Percentiles rank a stretch among this genome's conserved stretches.
phyloP scores from a whole-genome alignment of 2,888 invertebrate genomes.

The Trachelus stipa region DNA sequence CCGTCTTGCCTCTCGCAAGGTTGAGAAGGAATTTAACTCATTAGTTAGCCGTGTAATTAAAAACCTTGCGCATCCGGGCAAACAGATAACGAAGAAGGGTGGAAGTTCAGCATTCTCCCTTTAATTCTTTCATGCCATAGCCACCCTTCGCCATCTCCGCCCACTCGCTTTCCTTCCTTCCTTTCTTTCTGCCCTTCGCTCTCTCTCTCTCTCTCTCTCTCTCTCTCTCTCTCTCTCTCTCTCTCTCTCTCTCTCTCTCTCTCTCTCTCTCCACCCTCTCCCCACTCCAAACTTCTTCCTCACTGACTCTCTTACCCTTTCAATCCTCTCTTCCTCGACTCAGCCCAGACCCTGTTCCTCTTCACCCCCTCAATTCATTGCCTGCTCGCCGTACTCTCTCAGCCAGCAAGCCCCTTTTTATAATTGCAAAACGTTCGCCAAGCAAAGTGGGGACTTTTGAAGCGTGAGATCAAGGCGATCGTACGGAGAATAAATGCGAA shows the following conservation, averaged over 20 bases:
- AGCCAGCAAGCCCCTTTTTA: slow-evolving; percentile 41
- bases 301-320: slow-evolving; percentile 4
- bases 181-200: background rate
- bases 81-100: slow-evolving; percentile 58
- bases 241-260: background rate
- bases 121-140: slow-evolving; percentile 44
- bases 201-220: background rate
- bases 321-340: slow-evolving; percentile 7
- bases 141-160: slow-evolving; percentile 3
- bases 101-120: slow-evolving; percentile 49
- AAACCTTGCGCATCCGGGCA: slow-evolving; percentile 57
- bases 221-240: slow-evolving; percentile 15
- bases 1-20: slow-evolving; percentile 12
- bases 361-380: slow-evolving; percentile 33
- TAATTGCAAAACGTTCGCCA: slow-evolving; percentile 54
- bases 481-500: slow-evolving; percentile 41
- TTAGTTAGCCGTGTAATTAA: slow-evolving; percentile 62
- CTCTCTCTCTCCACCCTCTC: slow-evolving; percentile 32
- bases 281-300: slow-evolving; percentile 16
- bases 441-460: slow-evolving; percentile 39
- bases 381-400: slow-evolving; percentile 30
- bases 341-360: background rate
- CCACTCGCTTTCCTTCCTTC: slow-evolving; percentile 1
- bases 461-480: slow-evolving; percentile 46
- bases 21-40: slow-evolving; percentile 58